Base-by-base conservation (phyloP, 2,113 vertebrate genomes). In the Pimephales promelas region DNA sequence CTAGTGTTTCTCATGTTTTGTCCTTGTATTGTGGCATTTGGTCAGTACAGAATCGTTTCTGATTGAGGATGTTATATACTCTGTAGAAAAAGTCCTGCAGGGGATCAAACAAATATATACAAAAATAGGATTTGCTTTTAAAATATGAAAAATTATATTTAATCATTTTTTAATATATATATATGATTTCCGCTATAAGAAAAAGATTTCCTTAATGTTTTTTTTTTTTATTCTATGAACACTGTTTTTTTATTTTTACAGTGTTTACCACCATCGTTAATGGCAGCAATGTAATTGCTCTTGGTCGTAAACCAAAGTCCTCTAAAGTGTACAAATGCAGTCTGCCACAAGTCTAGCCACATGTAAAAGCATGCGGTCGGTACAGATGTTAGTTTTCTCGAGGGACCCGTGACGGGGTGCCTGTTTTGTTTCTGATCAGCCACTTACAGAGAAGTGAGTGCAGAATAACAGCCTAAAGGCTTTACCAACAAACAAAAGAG, bases 391-490 rank as follows among this genome's bases (percentile, higher is more conserved):
- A 52, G 70, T 82, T 57, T 59, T 75, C 73, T 7, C 43, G 24
- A 62, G 62, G 43, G 54, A 54, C 36, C 52, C 57, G 18, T 24
- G 54, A 24, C 24, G 40, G 59, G 52, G 62, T 68, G 80, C 49
- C 36, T 76, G 40, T 40, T 76, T 81, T 72, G 54, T 24, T 70
- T 72, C 82, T 66, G 36, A 82, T 81, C 81, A n/a, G 54, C 82
- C 49, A 74, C 81, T 31, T 7, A 40, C 40, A 72, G 47, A 34
- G 49, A 71, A 10, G 49, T 54, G n/a, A 45, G 24, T 18, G 14
- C 40, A 71, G 22, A 73, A 84, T 14, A 78, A 26, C 14, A 78
- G 43, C 14, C 40, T 1, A 16, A 78, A 78, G 36, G n/a, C 22
- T 14, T 72, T 8, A 45, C 11, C 68, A 45, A 72, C n/a, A 72